Percentiles rank a stretch among this genome's conserved stretches.
phyloP scores from a whole-genome alignment of 2,797 vertebrate genomes.

The Brachymystax lenok region DNA sequence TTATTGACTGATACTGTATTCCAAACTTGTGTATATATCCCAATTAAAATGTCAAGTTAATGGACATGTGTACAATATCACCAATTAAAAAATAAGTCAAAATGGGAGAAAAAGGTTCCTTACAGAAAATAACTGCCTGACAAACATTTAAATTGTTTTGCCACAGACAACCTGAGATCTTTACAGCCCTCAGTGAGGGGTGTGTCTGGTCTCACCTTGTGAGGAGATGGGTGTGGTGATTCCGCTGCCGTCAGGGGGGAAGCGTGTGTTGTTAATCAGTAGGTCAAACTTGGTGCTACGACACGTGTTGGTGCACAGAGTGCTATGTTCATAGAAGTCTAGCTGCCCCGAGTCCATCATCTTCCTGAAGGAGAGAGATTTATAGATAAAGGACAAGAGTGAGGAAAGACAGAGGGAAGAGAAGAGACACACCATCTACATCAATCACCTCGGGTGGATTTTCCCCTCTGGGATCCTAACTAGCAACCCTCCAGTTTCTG shows the following conservation, averaged over 20 bases:
- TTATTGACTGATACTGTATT: neutral
- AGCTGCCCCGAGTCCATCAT: conserved; percentile 99
- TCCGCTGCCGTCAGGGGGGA: conserved; percentile 88
- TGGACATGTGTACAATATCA: neutral
- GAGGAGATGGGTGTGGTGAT: conserved; percentile 84
- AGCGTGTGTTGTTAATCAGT: conserved; percentile 94
- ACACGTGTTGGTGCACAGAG: conserved; percentile 97
- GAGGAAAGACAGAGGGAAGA: neutral
- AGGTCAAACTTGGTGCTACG: conserved; percentile 99
- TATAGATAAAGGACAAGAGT: neutral
- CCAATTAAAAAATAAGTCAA: neutral
- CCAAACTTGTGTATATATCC: neutral
- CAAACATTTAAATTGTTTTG: neutral
- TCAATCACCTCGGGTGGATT: neutral
- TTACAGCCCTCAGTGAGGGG: neutral
- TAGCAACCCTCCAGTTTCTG: neutral
- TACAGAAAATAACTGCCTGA: neutral
- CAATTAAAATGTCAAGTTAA: neutral
- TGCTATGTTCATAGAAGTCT: conserved; percentile 97
- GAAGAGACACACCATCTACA: neutral
- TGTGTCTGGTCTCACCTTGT: conserved; percentile 78
- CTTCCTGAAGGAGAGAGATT: conserved; percentile 79
- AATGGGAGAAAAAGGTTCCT: neutral
- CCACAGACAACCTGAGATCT: neutral
- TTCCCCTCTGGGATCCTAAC: neutral